Conservation (phyloP, 2,888 invertebrate species). For the Xestia c-nigrum region DNA sequence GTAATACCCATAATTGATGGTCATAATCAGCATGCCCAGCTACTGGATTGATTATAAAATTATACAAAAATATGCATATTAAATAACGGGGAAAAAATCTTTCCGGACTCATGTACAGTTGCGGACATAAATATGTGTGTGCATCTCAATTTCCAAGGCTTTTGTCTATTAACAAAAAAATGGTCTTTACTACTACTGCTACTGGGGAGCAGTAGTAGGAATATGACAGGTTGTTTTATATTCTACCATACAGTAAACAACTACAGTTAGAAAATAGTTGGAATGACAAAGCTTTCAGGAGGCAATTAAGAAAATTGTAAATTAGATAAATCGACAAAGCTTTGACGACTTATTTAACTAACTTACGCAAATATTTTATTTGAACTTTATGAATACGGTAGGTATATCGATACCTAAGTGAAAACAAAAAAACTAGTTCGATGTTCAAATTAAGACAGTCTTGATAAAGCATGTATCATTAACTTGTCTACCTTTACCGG, state of each 20-base stretch:
- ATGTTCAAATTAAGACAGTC: too few species aligned
- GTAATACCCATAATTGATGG: slow-evolving; percentile 64
- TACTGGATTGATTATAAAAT: slow-evolving; percentile 64
- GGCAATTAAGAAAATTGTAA: not conserved
- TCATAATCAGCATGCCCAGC: slow-evolving; percentile 57
- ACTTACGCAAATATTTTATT: too few species aligned
- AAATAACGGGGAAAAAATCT: slow-evolving; percentile 63
- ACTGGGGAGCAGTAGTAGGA: not conserved
- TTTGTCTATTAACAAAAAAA: too few species aligned
- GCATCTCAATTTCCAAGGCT: not conserved
- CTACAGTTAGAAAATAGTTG: not conserved
- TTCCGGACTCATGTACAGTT: slow-evolving; percentile 41
- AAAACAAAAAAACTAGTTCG: too few species aligned
- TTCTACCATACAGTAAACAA: not conserved
- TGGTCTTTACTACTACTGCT: too few species aligned
- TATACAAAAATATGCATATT: slow-evolving; percentile 71
- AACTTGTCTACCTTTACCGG: too few species aligned
- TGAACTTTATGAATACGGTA: too few species aligned
- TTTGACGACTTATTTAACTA: too few species aligned
- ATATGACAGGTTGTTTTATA: not conserved
- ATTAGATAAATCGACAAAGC: too few species aligned
- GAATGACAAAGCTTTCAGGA: not conserved
- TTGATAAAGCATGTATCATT: too few species aligned
- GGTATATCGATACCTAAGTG: too few species aligned
- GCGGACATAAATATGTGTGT: not conserved